Conservation (phyloP, 2,888 invertebrate species). For the Halictus quadricinctus region DNA sequence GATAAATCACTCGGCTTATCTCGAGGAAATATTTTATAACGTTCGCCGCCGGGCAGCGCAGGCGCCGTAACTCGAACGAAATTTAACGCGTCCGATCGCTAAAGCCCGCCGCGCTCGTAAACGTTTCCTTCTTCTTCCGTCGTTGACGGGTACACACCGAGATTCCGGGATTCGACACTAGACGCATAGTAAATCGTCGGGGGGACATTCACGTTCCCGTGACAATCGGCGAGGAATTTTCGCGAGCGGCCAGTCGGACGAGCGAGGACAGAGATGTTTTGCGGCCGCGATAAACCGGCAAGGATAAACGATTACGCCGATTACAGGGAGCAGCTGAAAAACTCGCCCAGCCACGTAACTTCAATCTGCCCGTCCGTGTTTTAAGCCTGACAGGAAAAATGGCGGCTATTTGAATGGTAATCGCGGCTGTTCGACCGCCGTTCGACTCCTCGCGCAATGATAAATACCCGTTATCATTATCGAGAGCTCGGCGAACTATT, state of each 20-base stretch:
- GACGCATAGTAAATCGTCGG: not conserved
- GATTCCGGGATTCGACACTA: not conserved
- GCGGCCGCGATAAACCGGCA: slow-evolving; percentile 57
- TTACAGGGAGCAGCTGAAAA: slow-evolving; percentile 56
- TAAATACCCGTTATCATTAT: slow-evolving; percentile 32
- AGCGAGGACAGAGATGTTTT: slow-evolving; percentile 25
- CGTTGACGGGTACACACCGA: not conserved
- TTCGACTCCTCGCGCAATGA: slow-evolving; percentile 35
- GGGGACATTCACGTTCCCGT: slow-evolving; percentile 39
- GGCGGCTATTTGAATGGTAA: slow-evolving; percentile 58
- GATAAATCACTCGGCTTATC: slow-evolving; percentile 48
- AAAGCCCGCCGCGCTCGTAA: not conserved
- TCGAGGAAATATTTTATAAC: slow-evolving; percentile 44
- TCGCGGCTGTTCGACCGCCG: slow-evolving; percentile 40
- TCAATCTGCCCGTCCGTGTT: slow-evolving; percentile 50
- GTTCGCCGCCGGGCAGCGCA: not conserved
- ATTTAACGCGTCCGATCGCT: slow-evolving; percentile 18
- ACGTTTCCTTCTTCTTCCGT: slow-evolving; percentile 1
- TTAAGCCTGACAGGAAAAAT: slow-evolving; percentile 43
- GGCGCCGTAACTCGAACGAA: slow-evolving; percentile 6
- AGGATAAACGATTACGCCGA: slow-evolving; percentile 66
- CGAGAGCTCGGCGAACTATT: slow-evolving; percentile 21
- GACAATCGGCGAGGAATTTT: slow-evolving; percentile 46
- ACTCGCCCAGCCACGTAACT: slow-evolving; percentile 50
- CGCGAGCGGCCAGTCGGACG: slow-evolving; percentile 33